Percentiles rank a stretch among this genome's conserved stretches.
These are phyloP conservation scores for Lochmaea capreae DNA, from an alignment of 2,888 invertebrate species.

Conservation along the genomic window DNA sequence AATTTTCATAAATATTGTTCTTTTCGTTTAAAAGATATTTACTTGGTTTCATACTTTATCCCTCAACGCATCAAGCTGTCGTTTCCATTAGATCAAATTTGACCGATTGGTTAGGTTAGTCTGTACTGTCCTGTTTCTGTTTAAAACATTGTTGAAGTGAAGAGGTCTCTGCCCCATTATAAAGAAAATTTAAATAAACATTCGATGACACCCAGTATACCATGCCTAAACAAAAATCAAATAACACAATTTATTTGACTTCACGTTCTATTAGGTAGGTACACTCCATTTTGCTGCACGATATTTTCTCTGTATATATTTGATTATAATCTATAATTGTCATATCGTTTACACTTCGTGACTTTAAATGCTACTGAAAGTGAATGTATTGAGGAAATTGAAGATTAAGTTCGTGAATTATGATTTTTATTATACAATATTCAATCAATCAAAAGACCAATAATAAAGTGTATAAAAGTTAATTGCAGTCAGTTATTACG, in stretches of 20 bases:
- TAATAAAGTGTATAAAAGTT: not conserved
- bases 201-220: too few relatives aligned
- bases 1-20: too few relatives aligned
- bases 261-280: not conserved
- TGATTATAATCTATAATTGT: slow-evolving; percentile 2
- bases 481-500: not conserved
- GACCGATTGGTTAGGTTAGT: too few relatives aligned
- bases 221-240: not conserved
- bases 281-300: not conserved
- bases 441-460: not conserved
- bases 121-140: too few relatives aligned
- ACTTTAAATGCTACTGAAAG: not conserved
- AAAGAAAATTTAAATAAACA: too few relatives aligned
- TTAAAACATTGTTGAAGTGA: too few relatives aligned
- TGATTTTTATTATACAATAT: not conserved
- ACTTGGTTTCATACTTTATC: too few relatives aligned
- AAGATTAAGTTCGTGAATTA: not conserved
- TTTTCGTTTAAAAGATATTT: too few relatives aligned
- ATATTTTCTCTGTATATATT: not conserved
- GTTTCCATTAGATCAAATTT: too few relatives aligned
- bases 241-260: not conserved
- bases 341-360: not conserved
- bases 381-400: not conserved
- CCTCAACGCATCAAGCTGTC: too few relatives aligned
- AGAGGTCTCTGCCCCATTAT: too few relatives aligned